Evolutionary conservation across 2,888 invertebrate genomes (phyloP).

Genomic region (Protophormia terraenovae): DNA sequence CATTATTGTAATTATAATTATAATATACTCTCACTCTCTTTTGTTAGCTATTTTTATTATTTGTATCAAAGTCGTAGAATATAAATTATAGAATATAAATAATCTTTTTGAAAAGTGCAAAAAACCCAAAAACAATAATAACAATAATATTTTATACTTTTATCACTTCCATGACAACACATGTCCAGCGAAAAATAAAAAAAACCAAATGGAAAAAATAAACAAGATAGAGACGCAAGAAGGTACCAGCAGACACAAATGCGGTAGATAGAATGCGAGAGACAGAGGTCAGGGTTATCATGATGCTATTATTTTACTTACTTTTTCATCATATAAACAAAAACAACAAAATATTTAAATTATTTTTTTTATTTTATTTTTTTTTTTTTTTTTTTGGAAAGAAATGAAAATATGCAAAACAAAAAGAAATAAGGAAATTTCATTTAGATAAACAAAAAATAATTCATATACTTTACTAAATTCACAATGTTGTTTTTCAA

Average conservation of each 20-base stretch:
- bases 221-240: not conserved
- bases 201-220: too few relatives aligned
- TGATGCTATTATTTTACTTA: not conserved
- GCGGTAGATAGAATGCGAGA: not conserved
- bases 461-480: not conserved
- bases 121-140: slow-evolving; percentile 36
- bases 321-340: slow-evolving; percentile 10
- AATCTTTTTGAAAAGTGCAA: slow-evolving; percentile 25
- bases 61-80: not conserved
- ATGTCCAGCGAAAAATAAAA: slow-evolving; percentile 7
- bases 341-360: slow-evolving; percentile 18
- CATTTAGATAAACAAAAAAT: not conserved
- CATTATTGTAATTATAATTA: not conserved
- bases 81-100: not conserved
- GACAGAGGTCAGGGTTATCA: slow-evolving; percentile 64
- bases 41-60: not conserved
- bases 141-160: slow-evolving; percentile 23
- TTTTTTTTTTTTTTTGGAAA: too few relatives aligned
- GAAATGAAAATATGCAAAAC: too few relatives aligned
- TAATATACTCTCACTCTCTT: not conserved
- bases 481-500: not conserved
- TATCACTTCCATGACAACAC: slow-evolving; percentile 52
- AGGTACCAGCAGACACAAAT: slow-evolving; percentile 15
- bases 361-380: slow-evolving; percentile 11
- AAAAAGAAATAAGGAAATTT: not conserved